phyloP scores from a whole-genome alignment of 1,140 invertebrate genomes.

The Lepidotrigona ventralis region DNA sequence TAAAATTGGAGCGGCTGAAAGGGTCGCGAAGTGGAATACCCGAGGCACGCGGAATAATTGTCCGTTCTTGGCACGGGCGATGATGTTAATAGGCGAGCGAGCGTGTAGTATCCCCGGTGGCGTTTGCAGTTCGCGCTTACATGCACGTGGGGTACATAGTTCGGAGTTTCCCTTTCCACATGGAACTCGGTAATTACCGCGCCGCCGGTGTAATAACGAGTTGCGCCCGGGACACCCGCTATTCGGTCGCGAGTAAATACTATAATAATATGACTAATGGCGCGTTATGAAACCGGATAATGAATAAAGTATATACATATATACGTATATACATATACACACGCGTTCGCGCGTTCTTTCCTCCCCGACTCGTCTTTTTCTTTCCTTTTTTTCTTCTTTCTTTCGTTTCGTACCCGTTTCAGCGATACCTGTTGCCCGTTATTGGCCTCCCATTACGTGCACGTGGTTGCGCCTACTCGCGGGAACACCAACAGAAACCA shows the following conservation, averaged over 20 bases:
- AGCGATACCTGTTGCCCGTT: slow-evolving; percentile 55
- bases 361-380: not conserved
- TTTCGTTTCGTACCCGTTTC: slow-evolving; percentile 10
- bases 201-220: slow-evolving; percentile 57
- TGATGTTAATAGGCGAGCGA: slow-evolving; percentile 26
- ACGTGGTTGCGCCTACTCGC: slow-evolving; percentile 17
- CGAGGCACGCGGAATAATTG: slow-evolving; percentile 11
- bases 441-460: slow-evolving; percentile 38
- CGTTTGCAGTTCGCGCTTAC: slow-evolving; percentile 26
- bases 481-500: slow-evolving; percentile 1
- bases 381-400: slow-evolving; percentile 19
- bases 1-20: slow-evolving; percentile 1
- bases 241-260: slow-evolving; percentile 61
- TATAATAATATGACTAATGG: slow-evolving; percentile 65
- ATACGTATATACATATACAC: slow-evolving; percentile 7
- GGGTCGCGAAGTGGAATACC: not conserved
- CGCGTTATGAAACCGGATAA: slow-evolving; percentile 63
- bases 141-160: slow-evolving; percentile 6
- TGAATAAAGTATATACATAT: slow-evolving; percentile 56
- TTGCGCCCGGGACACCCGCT: slow-evolving; percentile 52
- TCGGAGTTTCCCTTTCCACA: slow-evolving; percentile 52
- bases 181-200: slow-evolving; percentile 52
- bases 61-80: slow-evolving; percentile 14
- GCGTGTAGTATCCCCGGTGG: not conserved
- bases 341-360: slow-evolving; percentile 19